Evolutionary conservation across 1,140 invertebrate species (phyloP).

Genomic region (Eurosta solidaginis): DNA sequence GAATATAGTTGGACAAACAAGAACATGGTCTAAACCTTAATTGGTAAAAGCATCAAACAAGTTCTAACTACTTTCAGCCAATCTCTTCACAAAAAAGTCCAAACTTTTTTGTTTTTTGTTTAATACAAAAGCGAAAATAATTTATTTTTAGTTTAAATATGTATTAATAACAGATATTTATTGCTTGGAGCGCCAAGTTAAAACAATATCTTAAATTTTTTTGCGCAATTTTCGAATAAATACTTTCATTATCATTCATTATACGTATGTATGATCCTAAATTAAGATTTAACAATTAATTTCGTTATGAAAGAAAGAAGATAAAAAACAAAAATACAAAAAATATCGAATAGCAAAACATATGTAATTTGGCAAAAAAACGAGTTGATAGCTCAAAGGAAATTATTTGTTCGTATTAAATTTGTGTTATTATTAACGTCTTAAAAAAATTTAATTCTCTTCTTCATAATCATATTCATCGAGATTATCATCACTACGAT

Average conservation of each 20-base stretch:
- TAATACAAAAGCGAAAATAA: neutral
- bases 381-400: neutral
- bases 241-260: too few species aligned
- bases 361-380: conserved; percentile 5
- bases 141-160: neutral
- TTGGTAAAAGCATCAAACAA: too few species aligned
- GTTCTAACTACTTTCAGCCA: too few species aligned
- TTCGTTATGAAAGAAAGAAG: too few species aligned
- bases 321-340: too few species aligned
- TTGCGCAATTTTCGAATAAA: neutral
- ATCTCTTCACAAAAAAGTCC: too few species aligned
- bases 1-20: too few species aligned
- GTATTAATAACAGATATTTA: neutral
- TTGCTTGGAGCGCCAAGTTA: neutral
- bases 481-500: conserved; percentile 8
- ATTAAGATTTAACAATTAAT: too few species aligned
- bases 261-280: too few species aligned
- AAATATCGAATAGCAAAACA: too few species aligned
- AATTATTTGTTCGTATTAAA: neutral
- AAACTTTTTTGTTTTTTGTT: too few species aligned
- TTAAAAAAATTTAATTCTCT: neutral
- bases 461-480: conserved; percentile 22
- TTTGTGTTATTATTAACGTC: neutral
- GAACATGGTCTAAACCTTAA: too few species aligned
- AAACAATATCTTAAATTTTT: neutral